Evolutionary conservation across 2,797 vertebrate genomes (phyloP).

Genomic region (Myotis pilosus): DNA sequence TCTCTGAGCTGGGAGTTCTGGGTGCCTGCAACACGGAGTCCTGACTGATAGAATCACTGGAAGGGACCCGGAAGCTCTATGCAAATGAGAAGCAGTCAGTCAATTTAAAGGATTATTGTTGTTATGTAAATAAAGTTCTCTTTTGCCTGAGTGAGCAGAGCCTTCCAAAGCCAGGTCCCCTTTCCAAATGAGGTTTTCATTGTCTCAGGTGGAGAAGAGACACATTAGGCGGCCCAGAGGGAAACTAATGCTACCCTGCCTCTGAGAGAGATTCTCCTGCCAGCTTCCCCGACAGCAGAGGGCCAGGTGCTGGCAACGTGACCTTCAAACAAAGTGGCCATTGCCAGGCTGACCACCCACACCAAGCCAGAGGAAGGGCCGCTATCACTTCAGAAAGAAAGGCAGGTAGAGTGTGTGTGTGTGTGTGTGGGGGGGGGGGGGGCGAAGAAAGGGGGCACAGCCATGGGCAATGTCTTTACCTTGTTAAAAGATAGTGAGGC

Average conservation of each 20-base stretch:
- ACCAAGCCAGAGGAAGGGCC: background rate
- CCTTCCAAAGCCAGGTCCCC: background rate
- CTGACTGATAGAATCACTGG: background rate
- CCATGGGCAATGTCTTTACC: background rate
- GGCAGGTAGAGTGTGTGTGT: no score
- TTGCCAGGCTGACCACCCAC: background rate
- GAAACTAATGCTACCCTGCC: background rate
- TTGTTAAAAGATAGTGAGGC: background rate
- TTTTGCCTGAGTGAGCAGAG: conserved; percentile 25
- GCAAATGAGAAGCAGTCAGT: conserved; percentile 19
- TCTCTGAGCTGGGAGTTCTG: conserved; percentile 2
- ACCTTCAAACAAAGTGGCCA: background rate
- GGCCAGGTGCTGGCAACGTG: background rate
- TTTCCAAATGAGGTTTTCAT: conserved; percentile 49
- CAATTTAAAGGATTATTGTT: background rate
- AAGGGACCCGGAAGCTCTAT: background rate
- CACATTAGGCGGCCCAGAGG: background rate
- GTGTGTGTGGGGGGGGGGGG: no score
- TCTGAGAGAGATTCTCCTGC: background rate
- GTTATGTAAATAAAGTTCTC: background rate
- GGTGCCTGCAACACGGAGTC: background rate
- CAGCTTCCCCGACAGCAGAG: background rate
- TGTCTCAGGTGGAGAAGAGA: background rate
- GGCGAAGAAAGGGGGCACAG: no score
- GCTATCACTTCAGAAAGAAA: background rate